These are phyloP conservation scores for Drusus annulatus DNA, from an alignment of 1,140 invertebrate species.

Conservation along the genomic window DNA sequence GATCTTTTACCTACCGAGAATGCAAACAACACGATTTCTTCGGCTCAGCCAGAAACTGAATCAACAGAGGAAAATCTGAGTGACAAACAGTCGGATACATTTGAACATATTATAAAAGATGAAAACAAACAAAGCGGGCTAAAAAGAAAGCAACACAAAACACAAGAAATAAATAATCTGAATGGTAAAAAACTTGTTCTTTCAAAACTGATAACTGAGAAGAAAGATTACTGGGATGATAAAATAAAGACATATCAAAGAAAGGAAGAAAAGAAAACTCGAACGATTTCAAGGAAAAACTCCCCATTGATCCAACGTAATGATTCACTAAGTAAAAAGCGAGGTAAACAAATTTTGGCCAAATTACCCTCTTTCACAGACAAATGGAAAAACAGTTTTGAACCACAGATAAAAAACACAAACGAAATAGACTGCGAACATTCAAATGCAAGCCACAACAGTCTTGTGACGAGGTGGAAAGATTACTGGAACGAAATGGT, in stretches of 20 bases:
- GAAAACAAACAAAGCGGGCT: not conserved
- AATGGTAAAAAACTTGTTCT: slow-evolving; percentile 13
- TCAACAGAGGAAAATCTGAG: slow-evolving; percentile 68
- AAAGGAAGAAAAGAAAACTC: slow-evolving; percentile 59
- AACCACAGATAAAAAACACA: slow-evolving; percentile 49
- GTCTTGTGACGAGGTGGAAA: slow-evolving; percentile 67
- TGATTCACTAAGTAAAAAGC: slow-evolving; percentile 68
- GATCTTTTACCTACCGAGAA: slow-evolving; percentile 2
- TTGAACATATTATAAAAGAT: not conserved
- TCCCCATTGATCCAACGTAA: slow-evolving; percentile 64
- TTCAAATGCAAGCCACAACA: slow-evolving; percentile 49
- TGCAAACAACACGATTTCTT: slow-evolving; percentile 68
- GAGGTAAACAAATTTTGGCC: slow-evolving; percentile 67
- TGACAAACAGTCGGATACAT: slow-evolving; percentile 1
- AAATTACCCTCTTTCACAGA: slow-evolving; percentile 64
- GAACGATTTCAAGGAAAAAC: slow-evolving; percentile 61
- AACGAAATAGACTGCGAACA: slow-evolving; percentile 39
- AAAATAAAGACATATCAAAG: slow-evolving; percentile 68
- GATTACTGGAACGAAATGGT: slow-evolving; percentile 65
- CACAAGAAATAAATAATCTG: slow-evolving; percentile 1
- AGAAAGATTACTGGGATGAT: slow-evolving; percentile 71
- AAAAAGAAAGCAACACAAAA: not conserved
- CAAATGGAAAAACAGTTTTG: slow-evolving; percentile 56
- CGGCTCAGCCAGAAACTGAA: slow-evolving; percentile 71
- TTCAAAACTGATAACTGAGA: slow-evolving; percentile 68